These are phyloP conservation scores for Cryptoblepharus egeriae DNA, from an alignment of 2,797 vertebrate genomes.

Conservation along the genomic window DNA sequence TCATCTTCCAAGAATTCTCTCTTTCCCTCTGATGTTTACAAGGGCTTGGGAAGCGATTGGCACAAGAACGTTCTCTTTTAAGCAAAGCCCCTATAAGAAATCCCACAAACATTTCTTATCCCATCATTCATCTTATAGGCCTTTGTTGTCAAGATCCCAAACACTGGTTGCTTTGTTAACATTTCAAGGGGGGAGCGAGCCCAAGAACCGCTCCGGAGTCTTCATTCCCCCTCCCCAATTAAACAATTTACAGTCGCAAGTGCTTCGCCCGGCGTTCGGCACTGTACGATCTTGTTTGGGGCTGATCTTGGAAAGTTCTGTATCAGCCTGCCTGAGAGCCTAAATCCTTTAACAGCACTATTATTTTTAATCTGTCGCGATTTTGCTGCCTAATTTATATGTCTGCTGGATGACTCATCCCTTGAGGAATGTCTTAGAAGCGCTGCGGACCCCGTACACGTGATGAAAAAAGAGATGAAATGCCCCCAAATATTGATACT, in stretches of 20 bases:
- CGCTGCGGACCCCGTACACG: slow-evolving; percentile 29
- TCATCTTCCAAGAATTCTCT: not conserved
- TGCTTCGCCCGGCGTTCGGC: slow-evolving; percentile 39
- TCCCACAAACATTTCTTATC: slow-evolving; percentile 32
- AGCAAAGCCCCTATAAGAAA: slow-evolving; percentile 17
- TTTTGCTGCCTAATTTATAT: slow-evolving; percentile 59
- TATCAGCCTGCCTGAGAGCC: slow-evolving; percentile 36
- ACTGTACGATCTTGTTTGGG: slow-evolving; percentile 31
- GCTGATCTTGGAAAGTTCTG: slow-evolving; percentile 38
- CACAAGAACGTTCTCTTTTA: slow-evolving; percentile 23
- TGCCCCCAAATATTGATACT: not conserved
- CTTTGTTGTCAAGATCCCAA: slow-evolving; percentile 23
- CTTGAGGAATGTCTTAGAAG: slow-evolving; percentile 67
- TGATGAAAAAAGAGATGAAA: slow-evolving; percentile 41
- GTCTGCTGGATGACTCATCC: slow-evolving; percentile 62
- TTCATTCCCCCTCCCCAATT: slow-evolving; percentile 22
- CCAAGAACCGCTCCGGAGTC: not conserved
- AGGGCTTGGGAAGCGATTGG: slow-evolving; percentile 30
- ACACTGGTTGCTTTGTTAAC: slow-evolving; percentile 10
- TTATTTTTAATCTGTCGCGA: slow-evolving; percentile 65
- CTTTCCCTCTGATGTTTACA: slow-evolving; percentile 16
- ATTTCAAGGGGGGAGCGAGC: not conserved
- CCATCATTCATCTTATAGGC: slow-evolving; percentile 32
- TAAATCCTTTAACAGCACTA: slow-evolving; percentile 58
- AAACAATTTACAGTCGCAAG: slow-evolving; percentile 41